These are phyloP conservation scores for Agonopterix alstromeriana DNA, from an alignment of 2,888 invertebrate species.

Conservation along the genomic window DNA sequence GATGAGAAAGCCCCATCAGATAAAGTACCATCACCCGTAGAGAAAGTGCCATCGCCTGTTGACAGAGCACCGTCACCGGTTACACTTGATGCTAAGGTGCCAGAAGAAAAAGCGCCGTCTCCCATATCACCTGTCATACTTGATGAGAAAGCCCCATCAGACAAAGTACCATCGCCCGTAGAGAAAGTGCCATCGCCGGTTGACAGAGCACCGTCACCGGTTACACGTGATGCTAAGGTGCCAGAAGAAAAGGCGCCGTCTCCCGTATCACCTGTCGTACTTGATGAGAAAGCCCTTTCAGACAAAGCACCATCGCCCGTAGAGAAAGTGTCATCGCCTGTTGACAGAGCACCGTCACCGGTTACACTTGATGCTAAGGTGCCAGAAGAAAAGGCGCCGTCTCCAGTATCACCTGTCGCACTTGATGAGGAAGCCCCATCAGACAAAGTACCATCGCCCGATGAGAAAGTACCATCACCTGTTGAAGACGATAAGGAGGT, in stretches of 20 bases:
- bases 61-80: not conserved
- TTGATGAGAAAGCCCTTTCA: not conserved
- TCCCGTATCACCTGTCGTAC: not conserved
- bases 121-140: not conserved
- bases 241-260: not conserved
- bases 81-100: not conserved
- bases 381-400: too few relatives aligned
- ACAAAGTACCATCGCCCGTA: not conserved
- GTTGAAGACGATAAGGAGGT: not conserved
- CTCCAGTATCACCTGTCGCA: too few relatives aligned
- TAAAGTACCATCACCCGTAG: too few relatives aligned
- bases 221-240: constrained; percentile 4
- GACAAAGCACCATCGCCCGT: not conserved
- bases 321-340: too few relatives aligned
- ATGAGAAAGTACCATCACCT: too few relatives aligned
- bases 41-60: not conserved
- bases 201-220: not conserved
- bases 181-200: too few relatives aligned
- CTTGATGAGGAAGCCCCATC: too few relatives aligned
- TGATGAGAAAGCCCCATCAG: not conserved
- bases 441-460: too few relatives aligned
- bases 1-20: not conserved
- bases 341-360: too few relatives aligned
- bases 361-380: too few relatives aligned
- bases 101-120: not conserved